Evolutionary conservation across 2,888 invertebrate species (phyloP).

Genomic region (Oxyteleia sp.): DNA sequence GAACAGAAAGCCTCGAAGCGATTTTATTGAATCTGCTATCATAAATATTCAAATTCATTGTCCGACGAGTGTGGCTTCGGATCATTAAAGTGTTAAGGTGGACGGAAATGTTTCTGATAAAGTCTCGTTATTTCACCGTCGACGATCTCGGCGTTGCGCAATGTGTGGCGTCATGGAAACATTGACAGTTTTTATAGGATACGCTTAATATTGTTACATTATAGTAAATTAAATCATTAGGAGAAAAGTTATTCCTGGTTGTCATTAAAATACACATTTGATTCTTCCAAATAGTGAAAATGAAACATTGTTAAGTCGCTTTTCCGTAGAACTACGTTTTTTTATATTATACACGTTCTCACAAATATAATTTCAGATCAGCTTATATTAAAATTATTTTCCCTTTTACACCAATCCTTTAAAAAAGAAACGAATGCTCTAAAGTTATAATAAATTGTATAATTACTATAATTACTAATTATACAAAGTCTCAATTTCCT

Average conservation of each 20-base stretch:
- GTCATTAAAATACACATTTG: too few relatives aligned
- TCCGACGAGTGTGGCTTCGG: conserved; percentile 61
- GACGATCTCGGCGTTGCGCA: conserved; percentile 46
- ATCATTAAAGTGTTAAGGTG: conserved; percentile 63
- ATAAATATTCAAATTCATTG: conserved; percentile 72
- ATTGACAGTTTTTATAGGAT: conserved; percentile 21
- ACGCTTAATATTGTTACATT: conserved; percentile 16
- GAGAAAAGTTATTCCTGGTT: background rate
- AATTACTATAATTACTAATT: too few relatives aligned
- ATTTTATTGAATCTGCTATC: conserved; percentile 60
- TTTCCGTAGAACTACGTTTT: too few relatives aligned
- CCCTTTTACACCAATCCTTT: too few relatives aligned
- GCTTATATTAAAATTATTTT: too few relatives aligned
- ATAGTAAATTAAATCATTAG: conserved; percentile 1
- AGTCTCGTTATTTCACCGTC: conserved; percentile 49
- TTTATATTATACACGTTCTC: too few relatives aligned
- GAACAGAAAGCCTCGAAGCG: conserved; percentile 37
- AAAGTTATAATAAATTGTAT: too few relatives aligned
- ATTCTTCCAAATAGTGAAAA: too few relatives aligned
- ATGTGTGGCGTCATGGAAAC: conserved; percentile 50
- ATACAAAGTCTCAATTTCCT: too few relatives aligned
- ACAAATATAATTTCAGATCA: too few relatives aligned
- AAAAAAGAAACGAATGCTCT: too few relatives aligned
- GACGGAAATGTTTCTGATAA: conserved; percentile 71
- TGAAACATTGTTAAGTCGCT: too few relatives aligned